A percentile compares a stretch with the other conserved stretches of the same genome.
phyloP scores from a whole-genome alignment of 2,888 invertebrate genomes.

The Drosophila merina region DNA sequence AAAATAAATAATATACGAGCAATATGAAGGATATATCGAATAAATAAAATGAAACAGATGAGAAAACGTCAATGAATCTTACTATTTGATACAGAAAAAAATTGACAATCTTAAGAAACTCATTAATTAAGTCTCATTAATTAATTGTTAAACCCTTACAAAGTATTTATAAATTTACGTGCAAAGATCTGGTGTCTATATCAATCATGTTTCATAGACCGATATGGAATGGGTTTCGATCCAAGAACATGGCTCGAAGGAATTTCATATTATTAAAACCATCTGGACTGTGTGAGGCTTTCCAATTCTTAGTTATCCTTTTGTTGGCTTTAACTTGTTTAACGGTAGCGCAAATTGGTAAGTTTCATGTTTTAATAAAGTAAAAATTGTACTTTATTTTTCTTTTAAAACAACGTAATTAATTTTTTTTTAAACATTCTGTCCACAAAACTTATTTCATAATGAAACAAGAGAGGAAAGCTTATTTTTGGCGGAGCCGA shows the following conservation, averaged over 20 bases:
- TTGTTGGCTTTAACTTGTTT: not conserved
- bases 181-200: not conserved
- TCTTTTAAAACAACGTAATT: too few species aligned
- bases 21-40: not conserved
- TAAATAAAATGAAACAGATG: not conserved
- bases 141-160: too few species aligned
- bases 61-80: not conserved
- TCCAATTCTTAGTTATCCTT: not conserved
- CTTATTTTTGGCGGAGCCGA: too few species aligned
- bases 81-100: not conserved
- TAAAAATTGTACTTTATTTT: too few species aligned
- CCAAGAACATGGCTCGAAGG: not conserved
- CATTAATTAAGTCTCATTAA: too few species aligned
- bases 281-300: not conserved
- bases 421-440: too few species aligned
- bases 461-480: too few species aligned
- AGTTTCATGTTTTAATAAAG: not conserved
- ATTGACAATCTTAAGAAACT: not conserved
- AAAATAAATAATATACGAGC: not conserved
- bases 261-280: not conserved
- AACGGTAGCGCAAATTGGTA: not conserved
- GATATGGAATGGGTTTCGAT: not conserved
- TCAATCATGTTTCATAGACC: not conserved
- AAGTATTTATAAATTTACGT: not conserved
- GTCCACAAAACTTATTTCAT: too few species aligned